Evolutionary conservation across 2,888 invertebrate species (phyloP).

Genomic region (Desoria tigrina): DNA sequence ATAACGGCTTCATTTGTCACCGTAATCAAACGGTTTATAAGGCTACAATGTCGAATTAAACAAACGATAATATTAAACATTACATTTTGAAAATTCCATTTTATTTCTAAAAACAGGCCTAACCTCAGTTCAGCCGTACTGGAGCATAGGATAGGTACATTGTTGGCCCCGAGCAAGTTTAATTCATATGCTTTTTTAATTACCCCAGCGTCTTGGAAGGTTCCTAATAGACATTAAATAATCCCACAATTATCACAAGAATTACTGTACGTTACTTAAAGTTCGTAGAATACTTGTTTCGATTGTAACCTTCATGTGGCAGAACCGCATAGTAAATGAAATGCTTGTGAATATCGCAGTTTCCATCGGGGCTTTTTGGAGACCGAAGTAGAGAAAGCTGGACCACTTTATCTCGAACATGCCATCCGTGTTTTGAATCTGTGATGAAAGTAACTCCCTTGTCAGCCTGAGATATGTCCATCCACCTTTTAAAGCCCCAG

Average conservation of each 20-base stretch:
- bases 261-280: too few species aligned
- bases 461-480: conserved; percentile 59
- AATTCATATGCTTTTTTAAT: conserved; percentile 58
- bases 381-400: conserved; percentile 59
- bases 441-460: conserved; percentile 59
- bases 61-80: neutral
- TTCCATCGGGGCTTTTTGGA: conserved; percentile 59
- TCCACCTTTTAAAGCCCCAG: conserved; percentile 56
- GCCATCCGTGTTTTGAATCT: conserved; percentile 60
- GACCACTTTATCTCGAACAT: conserved; percentile 57
- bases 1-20: conserved; percentile 34
- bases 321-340: conserved; percentile 59
- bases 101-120: neutral
- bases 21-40: neutral
- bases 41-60: neutral
- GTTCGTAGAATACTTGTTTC: too few species aligned
- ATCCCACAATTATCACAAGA: too few species aligned
- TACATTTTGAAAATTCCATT: neutral
- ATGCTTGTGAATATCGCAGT: conserved; percentile 60
- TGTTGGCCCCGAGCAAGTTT: conserved; percentile 55
- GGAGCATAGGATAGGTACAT: conserved; percentile 31
- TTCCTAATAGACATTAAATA: too few species aligned
- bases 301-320: conserved; percentile 56
- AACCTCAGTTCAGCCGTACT: neutral
- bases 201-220: conserved; percentile 57